Evolutionary conservation across 1,140 invertebrate species (phyloP).

Genomic region (Mylabris phalerata): DNA sequence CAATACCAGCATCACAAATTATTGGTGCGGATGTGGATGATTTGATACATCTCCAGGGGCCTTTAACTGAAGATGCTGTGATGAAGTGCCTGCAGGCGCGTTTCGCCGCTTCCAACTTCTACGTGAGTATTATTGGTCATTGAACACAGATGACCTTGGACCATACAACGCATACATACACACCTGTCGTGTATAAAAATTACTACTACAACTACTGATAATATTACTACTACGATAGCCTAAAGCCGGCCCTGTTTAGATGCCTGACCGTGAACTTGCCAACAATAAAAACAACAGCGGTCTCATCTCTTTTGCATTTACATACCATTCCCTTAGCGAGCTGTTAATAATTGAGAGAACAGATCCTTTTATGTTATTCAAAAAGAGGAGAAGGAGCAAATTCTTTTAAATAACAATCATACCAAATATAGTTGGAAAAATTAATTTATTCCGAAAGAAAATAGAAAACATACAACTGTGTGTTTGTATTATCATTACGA

Average conservation of each 20-base stretch:
- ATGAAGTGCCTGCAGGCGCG: slow-evolving; percentile 83
- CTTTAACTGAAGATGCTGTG: slow-evolving; percentile 88
- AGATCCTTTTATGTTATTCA: not conserved
- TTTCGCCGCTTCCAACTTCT: slow-evolving; percentile 78
- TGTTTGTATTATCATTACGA: not conserved
- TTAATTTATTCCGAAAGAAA: no score
- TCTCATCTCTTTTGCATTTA: slow-evolving; percentile 15
- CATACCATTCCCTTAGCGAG: slow-evolving; percentile 18
- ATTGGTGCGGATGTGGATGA: slow-evolving; percentile 58
- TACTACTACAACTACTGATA: no score
- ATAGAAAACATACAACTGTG: not conserved
- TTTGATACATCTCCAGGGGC: slow-evolving; percentile 84
- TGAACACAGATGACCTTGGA: slow-evolving; percentile 31
- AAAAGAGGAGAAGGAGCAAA: no score
- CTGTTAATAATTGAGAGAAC: slow-evolving; percentile 7
- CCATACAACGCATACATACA: not conserved
- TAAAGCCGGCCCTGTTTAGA: slow-evolving; percentile 25
- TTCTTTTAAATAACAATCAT: no score
- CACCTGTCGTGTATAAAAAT: slow-evolving; percentile 19
- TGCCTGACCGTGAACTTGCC: slow-evolving; percentile 31
- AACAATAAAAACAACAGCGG: slow-evolving; percentile 14
- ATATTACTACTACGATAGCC: slow-evolving; percentile 2
- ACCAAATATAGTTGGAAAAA: no score
- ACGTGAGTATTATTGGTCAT: slow-evolving; percentile 60
- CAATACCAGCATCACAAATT: slow-evolving; percentile 25